These are phyloP conservation scores for Ispidina picta DNA, from an alignment of 2,797 vertebrate genomes.

Conservation along the genomic window DNA sequence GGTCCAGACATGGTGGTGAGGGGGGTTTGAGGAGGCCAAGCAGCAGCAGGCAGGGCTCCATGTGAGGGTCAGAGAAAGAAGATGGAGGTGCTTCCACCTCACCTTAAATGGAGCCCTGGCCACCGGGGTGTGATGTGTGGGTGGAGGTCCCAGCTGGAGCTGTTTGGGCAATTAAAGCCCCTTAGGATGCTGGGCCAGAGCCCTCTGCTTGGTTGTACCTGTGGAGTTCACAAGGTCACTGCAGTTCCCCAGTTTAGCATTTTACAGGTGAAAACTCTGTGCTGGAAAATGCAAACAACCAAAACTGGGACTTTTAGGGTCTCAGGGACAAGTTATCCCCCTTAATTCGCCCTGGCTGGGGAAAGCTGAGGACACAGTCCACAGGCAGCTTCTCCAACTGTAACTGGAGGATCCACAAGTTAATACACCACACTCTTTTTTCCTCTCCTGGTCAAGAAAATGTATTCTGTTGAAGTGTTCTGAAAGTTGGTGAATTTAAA, in stretches of 20 bases:
- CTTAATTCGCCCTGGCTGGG: not conserved
- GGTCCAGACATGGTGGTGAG: too few relatives aligned
- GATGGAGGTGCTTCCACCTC: accelerated
- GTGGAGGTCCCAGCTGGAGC: not conserved
- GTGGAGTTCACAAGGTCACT: not conserved
- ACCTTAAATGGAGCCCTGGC: not conserved
- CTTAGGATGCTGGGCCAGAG: not conserved
- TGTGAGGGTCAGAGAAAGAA: accelerated
- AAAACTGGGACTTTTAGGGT: accelerated
- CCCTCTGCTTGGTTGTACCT: not conserved
- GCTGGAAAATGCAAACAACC: not conserved
- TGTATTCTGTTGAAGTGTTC: not conserved
- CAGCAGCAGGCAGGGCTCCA: too few relatives aligned
- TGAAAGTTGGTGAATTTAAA: not conserved
- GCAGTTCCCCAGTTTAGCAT: not conserved
- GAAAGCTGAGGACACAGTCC: not conserved
- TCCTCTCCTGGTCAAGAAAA: not conserved
- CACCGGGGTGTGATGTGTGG: not conserved
- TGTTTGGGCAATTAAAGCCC: not conserved
- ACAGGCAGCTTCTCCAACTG: not conserved
- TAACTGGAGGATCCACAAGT: not conserved
- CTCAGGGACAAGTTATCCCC: not conserved
- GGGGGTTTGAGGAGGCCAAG: too few relatives aligned
- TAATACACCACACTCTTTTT: not conserved
- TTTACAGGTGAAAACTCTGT: not conserved